Evolutionary conservation across 2,797 vertebrate genomes (phyloP), one percentile per base, ranked within the genome.

Genomic region (Syncerus caffer): DNA sequence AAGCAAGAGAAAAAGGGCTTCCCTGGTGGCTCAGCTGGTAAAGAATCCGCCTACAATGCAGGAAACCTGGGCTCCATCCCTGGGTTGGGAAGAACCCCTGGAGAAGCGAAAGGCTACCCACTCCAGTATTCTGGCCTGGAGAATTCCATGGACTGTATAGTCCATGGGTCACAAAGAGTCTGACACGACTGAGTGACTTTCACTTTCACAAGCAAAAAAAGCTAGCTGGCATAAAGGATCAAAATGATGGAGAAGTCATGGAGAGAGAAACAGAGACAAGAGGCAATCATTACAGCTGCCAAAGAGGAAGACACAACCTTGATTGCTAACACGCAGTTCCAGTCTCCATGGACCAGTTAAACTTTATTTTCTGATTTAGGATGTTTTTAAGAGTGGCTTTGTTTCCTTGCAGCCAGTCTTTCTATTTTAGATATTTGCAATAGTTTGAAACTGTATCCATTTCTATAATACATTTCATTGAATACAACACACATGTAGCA

Each of bases 21-120:
- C 19, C 34, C 34, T 71, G 17, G 64, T 71, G 64, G 19, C 10
- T 71, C 4, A 71, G 34, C n/a, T 71, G n/a, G 64, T 38, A 38
- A 71, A 23, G 10, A 71, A 71, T 12, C 64, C 0, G 0, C n/a
- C n/a, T 67, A 21, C 17, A 38, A 71, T 38, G 34, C 0, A 0
- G 64, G 17, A 71, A 2, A 71, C 19, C 34, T 71, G 64, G 34
- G 64, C 12, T 71, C 64, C 10, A 38, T 38, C 10, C 2, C n/a
- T 71, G 64, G 10, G 34, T 38, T 71, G 34, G 34, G 64, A 71
- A 71, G 64, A 38, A 6, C 10, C 64, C 34, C 19, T 38, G 19
- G 64, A 71, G n/a, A 71, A 71, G n/a, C 8, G 10, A 71, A 71
- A 71, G 19, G 19, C 19, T 71, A 71, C 3, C 1, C n/a, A 71